Conservation (phyloP, 2,797 vertebrate species). For the Phyllotis vaccarum region DNA sequence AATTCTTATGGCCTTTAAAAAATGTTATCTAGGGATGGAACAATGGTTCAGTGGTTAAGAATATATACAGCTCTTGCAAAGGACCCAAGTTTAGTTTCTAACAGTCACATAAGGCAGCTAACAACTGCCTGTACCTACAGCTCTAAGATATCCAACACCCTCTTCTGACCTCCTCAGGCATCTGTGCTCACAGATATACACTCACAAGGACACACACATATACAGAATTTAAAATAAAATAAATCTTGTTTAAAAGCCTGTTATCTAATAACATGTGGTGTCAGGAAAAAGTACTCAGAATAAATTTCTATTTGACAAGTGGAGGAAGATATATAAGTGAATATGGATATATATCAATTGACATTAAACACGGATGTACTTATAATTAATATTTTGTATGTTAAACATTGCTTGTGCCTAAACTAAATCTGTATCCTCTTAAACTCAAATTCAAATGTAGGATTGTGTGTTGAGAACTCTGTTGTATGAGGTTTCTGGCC, state of each 20-base stretch:
- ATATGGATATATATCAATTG: not conserved
- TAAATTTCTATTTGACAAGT: not conserved
- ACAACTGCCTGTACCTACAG: not conserved
- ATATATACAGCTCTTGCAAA: not conserved
- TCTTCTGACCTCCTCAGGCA: not conserved
- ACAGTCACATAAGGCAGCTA: not conserved
- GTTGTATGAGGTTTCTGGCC: too few species aligned
- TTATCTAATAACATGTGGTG: not conserved
- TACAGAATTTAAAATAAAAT: not conserved
- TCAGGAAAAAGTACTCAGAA: not conserved
- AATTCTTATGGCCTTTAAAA: not conserved
- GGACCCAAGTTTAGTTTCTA: not conserved
- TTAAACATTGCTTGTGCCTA: not conserved
- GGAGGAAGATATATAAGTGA: not conserved
- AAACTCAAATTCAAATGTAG: not conserved
- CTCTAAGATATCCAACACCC: not conserved
- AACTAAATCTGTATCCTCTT: not conserved
- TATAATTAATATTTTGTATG: not conserved
- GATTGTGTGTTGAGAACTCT: not conserved
- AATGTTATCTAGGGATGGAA: not conserved
- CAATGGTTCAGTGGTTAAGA: not conserved
- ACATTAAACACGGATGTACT: not conserved
- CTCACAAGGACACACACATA: not conserved
- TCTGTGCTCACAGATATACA: not conserved
- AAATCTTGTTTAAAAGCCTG: not conserved